phyloP scores from a whole-genome alignment of 2,888 invertebrate species.

The Dynastes tityus region DNA sequence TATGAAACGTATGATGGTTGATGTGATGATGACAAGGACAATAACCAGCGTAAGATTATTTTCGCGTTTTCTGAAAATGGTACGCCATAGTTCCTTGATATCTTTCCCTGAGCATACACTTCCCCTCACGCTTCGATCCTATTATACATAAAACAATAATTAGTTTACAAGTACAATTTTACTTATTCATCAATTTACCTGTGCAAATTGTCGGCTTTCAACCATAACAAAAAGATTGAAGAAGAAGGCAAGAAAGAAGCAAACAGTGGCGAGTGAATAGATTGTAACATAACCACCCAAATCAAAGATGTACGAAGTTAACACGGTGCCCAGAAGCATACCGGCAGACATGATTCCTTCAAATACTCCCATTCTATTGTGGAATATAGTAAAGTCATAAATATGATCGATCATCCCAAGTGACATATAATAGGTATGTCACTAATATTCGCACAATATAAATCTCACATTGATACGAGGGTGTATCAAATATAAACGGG shows the following conservation, averaged over 20 bases:
- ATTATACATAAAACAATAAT: background rate
- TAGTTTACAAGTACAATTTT: too few relatives aligned
- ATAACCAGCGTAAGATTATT: constrained; percentile 73
- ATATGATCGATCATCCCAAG: too few relatives aligned
- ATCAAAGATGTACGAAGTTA: constrained; percentile 76
- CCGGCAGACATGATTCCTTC: constrained; percentile 77
- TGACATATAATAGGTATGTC: too few relatives aligned
- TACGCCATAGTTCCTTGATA: constrained; percentile 72
- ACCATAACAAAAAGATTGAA: constrained; percentile 71
- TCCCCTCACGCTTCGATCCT: background rate
- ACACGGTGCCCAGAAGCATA: constrained; percentile 75
- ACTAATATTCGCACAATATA: too few relatives aligned
- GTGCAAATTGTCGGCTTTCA: constrained; percentile 65
- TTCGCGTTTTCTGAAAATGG: constrained; percentile 74
- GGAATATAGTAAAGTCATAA: background rate
- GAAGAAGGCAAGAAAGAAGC: constrained; percentile 70
- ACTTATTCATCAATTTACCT: background rate
- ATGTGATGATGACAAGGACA: constrained; percentile 68
- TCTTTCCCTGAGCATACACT: background rate
- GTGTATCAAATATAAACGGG: too few relatives aligned
- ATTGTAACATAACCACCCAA: constrained; percentile 73
- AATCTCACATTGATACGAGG: too few relatives aligned
- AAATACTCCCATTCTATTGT: constrained; percentile 75
- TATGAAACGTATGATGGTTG: constrained; percentile 68
- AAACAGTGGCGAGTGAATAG: constrained; percentile 70